phyloP scores from a whole-genome alignment of 2,113 vertebrate species.

The Narcine bancroftii region DNA sequence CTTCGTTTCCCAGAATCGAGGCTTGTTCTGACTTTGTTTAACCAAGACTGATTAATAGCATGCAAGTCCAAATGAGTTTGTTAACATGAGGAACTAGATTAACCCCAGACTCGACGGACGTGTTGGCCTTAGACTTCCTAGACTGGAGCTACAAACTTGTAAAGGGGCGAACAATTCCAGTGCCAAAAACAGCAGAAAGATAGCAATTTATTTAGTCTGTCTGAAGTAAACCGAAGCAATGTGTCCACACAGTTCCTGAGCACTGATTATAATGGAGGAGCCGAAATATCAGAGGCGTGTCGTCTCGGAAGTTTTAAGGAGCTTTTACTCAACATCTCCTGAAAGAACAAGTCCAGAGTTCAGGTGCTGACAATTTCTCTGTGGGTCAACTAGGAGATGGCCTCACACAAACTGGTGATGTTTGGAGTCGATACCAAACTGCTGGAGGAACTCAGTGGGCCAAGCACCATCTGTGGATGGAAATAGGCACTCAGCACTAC shows the following conservation, averaged over 20 bases:
- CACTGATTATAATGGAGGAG: not conserved
- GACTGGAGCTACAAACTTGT: not conserved
- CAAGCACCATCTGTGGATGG: too few species aligned
- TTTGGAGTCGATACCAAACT: too few species aligned
- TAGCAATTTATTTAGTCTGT: not conserved
- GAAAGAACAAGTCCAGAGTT: too few species aligned
- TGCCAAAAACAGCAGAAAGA: not conserved
- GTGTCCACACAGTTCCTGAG: not conserved
- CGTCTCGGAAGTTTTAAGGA: not conserved
- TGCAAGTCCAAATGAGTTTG: not conserved
- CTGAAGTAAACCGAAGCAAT: not conserved
- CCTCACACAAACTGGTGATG: not conserved
- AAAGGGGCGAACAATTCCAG: not conserved
- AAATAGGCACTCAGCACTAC: too few species aligned
- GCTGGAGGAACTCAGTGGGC: too few species aligned
- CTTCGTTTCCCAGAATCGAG: not conserved
- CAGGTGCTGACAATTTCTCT: too few species aligned
- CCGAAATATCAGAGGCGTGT: not conserved
- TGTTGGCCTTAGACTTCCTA: not conserved
- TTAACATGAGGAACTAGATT: not conserved
- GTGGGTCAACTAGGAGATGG: not conserved
- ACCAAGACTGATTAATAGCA: not conserved
- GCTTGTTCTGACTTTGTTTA: not conserved
- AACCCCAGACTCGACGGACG: not conserved
- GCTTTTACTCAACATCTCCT: not conserved